These are phyloP conservation scores for Steatocranus sp. DNA, from an alignment of 2,797 vertebrate genomes.

Conservation along the genomic window DNA sequence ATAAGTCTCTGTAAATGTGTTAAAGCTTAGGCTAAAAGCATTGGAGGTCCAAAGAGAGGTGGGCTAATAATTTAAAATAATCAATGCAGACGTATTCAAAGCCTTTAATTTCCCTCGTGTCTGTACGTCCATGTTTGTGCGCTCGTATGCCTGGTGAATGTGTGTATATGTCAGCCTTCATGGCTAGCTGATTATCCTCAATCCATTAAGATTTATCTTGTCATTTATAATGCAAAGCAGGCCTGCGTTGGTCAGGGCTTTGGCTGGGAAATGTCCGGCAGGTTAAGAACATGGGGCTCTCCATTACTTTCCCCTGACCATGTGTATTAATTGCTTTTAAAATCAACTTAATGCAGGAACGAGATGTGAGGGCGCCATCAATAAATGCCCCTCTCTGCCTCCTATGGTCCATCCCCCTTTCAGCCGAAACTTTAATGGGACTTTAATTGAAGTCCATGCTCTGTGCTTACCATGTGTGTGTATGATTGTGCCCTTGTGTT, in stretches of 20 bases:
- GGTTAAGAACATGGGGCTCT: slow-evolving; percentile 96
- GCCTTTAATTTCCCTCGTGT: slow-evolving; percentile 99
- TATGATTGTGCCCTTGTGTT: neutral
- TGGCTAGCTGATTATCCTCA: slow-evolving; percentile 98
- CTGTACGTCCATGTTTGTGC: slow-evolving; percentile 71
- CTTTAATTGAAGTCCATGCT: slow-evolving; percentile 71
- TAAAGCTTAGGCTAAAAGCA: slow-evolving; percentile 99
- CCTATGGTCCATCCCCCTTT: slow-evolving; percentile 68
- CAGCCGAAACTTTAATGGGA: slow-evolving; percentile 75
- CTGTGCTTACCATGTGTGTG: slow-evolving; percentile 20
- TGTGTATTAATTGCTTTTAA: slow-evolving; percentile 99
- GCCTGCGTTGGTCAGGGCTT: slow-evolving; percentile 89
- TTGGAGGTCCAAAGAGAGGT: slow-evolving; percentile 99
- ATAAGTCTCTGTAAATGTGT: slow-evolving; percentile 99
- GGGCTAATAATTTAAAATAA: slow-evolving; percentile 99
- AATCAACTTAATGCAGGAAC: slow-evolving; percentile 98
- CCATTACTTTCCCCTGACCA: slow-evolving; percentile 97
- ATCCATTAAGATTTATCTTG: slow-evolving; percentile 99
- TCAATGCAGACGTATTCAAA: slow-evolving; percentile 99
- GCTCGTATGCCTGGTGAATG: slow-evolving; percentile 25
- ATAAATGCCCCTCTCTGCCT: slow-evolving; percentile 86
- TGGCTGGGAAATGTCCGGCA: slow-evolving; percentile 89
- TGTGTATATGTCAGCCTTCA: slow-evolving; percentile 79
- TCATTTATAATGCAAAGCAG: slow-evolving; percentile 99
- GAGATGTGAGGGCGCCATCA: slow-evolving; percentile 95